Conservation (phyloP, 2,888 invertebrate species). For the Drosophila pseudotakahashii region DNA sequence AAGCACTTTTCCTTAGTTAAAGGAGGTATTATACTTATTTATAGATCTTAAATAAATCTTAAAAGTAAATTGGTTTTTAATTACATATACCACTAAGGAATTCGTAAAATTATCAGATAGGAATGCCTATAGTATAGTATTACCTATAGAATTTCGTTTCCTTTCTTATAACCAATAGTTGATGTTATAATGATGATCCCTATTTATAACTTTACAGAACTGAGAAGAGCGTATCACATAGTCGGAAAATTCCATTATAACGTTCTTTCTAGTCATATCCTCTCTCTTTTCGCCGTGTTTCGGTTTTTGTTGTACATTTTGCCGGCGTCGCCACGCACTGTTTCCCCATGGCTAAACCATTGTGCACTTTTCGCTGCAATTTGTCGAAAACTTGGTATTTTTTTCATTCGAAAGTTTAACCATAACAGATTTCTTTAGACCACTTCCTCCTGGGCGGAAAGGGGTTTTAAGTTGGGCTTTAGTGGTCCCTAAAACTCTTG, state of each 20-base stretch:
- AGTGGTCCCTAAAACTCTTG: conserved; percentile 23
- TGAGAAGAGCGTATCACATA: conserved; percentile 3
- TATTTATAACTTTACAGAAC: not conserved
- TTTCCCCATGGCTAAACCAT: conserved; percentile 63
- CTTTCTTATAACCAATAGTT: too few species aligned
- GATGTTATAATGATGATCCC: not conserved
- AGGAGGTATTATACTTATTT: not conserved
- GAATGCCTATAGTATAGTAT: too few species aligned
- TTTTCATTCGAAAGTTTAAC: conserved; percentile 63
- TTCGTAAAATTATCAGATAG: too few species aligned
- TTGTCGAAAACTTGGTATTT: conserved; percentile 65
- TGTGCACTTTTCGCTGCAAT: conserved; percentile 74
- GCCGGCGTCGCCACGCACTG: conserved; percentile 70
- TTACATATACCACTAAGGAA: not conserved
- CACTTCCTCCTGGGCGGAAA: conserved; percentile 28
- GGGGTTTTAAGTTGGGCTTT: conserved; percentile 6
- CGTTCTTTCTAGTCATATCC: conserved; percentile 12
- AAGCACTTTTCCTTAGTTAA: too few species aligned
- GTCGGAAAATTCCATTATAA: conserved; percentile 7
- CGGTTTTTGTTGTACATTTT: conserved; percentile 39
- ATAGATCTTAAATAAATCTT: not conserved
- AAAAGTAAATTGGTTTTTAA: not conserved
- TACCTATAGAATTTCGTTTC: too few species aligned
- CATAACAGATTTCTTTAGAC: conserved; percentile 73
- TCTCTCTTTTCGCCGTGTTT: conserved; percentile 22